Base-by-base conservation (phyloP, 2,888 invertebrate species). In the Acronicta leporina region DNA sequence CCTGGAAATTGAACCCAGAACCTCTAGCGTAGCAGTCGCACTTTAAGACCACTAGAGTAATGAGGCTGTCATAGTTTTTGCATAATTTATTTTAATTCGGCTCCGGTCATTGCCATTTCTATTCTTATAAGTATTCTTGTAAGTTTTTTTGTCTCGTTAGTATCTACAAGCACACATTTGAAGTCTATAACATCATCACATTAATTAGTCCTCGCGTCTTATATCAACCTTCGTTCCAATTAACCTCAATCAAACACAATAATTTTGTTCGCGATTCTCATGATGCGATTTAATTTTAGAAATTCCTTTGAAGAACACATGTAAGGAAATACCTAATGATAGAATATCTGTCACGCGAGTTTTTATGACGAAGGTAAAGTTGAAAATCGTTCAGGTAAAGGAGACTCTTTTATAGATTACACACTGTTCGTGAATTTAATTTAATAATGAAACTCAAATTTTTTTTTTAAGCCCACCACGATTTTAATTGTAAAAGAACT, bases 171-270 rank as follows among this genome's bases (percentile, higher is more conserved):
- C 13, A 43, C 15, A 66, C 42, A 27, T 35, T 76, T 64, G 54
- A 67, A 71, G 63, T 61, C 56, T 63, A 57, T 55, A 73, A 73
- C 60, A 73, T 74, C 71, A 72, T 68, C 68, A 61, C 58, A 80
- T 63, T 83, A 85, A 86, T 84, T 71, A 81, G 77, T 76, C 65
- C 61, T 67, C 63, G 67, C 68, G 51, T 77, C 73, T 76, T 77
- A 59, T 82, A 74, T 81, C 80, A 84, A 80, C 89, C 88, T 89
- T 87, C 87, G 54, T 77, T 76, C 75, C 87, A 88, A 88, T 91
- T 88, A 83, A 69, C 73, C 74, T 75, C 84, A 88, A 90, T 90
- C 71, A 86, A 82, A 81, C 71, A 61, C 68, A 77, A 79, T 64
- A 50, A 55, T 69, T 58, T 57, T 20, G 58, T 40, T 57, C 50